phyloP scores from a whole-genome alignment of 2,888 invertebrate genomes.

The Drosophila rubida region DNA sequence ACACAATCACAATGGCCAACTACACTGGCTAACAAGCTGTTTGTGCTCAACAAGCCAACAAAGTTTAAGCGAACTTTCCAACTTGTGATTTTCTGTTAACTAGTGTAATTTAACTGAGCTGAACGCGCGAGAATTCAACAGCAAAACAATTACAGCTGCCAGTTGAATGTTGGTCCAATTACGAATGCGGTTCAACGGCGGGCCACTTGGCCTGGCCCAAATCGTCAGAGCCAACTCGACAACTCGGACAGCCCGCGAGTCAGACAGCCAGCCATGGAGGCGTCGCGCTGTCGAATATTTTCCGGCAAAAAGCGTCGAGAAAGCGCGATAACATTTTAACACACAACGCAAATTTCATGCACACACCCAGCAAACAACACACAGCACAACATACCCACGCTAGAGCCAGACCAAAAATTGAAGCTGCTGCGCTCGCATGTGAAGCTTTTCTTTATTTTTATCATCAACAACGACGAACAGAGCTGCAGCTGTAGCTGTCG shows the following conservation, averaged over 20 bases:
- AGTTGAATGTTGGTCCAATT: conserved; percentile 68
- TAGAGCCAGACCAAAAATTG: conserved; percentile 31
- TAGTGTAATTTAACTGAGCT: conserved; percentile 34
- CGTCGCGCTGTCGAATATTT: conserved; percentile 62
- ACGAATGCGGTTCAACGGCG: conserved; percentile 45
- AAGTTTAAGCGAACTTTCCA: not conserved
- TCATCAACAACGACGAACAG: conserved; percentile 4
- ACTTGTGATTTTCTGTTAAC: not conserved
- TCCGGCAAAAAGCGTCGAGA: conserved; percentile 58
- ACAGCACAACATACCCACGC: conserved; percentile 18
- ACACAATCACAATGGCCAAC: conserved; percentile 30
- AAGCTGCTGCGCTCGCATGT: conserved; percentile 38
- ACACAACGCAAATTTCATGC: conserved; percentile 69
- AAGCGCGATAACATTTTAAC: conserved; percentile 78
- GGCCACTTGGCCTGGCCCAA: conserved; percentile 32
- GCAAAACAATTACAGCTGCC: conserved; percentile 73
- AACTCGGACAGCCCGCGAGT: conserved; percentile 1
- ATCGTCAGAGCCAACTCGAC: conserved; percentile 10
- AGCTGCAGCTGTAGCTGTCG: not conserved
- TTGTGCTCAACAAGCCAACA: not conserved
- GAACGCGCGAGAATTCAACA: conserved; percentile 58
- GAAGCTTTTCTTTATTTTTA: conserved; percentile 25
- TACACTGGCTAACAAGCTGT: conserved; percentile 18
- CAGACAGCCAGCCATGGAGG: conserved; percentile 15
- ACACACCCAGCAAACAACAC: conserved; percentile 23